Percentiles rank a stretch among this genome's conserved stretches.
Evolutionary conservation across 37 sponge, comb jelly and placozoan genomes (phyloP).

Genomic region (Ephydatia muelleri): DNA sequence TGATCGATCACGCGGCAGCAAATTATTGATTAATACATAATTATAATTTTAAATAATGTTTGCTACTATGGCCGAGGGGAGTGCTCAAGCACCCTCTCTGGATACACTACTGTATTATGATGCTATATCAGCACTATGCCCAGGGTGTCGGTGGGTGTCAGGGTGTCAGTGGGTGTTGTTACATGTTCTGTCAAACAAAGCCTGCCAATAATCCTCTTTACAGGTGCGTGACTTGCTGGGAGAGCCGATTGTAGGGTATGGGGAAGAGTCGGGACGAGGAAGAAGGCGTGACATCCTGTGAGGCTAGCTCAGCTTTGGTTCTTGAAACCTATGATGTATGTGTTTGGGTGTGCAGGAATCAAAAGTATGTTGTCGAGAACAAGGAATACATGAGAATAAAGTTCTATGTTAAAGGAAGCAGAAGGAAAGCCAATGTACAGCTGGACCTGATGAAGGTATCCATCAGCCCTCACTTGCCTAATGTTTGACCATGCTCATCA

Average conservation of each 20-base stretch:
- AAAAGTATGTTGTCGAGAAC: slow-evolving; percentile 76
- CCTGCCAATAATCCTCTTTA: slow-evolving; percentile 11
- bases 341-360: slow-evolving; percentile 39
- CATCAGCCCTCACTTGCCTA: not conserved
- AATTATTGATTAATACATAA: no score
- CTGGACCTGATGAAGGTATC: slow-evolving; percentile 77
- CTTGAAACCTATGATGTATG: not conserved
- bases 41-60: no score
- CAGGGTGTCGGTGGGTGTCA: no score
- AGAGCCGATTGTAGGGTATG: slow-evolving; percentile 78
- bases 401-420: slow-evolving; percentile 80
- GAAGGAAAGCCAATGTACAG: slow-evolving; percentile 60
- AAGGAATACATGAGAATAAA: slow-evolving; percentile 70
- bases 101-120: no score
- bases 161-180: no score
- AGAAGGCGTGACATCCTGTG: slow-evolving; percentile 72
- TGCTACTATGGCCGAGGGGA: no score
- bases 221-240: slow-evolving; percentile 55
- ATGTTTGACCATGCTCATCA: not conserved
- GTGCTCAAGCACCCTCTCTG: no score
- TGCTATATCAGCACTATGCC: no score
- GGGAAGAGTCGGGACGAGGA: slow-evolving; percentile 71
- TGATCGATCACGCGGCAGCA: no score
- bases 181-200: no score
- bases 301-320: not conserved